Evolutionary conservation across 2,113 vertebrate genomes (phyloP), one percentile per base, ranked within the genome.

Genomic region (Bos indicus): DNA sequence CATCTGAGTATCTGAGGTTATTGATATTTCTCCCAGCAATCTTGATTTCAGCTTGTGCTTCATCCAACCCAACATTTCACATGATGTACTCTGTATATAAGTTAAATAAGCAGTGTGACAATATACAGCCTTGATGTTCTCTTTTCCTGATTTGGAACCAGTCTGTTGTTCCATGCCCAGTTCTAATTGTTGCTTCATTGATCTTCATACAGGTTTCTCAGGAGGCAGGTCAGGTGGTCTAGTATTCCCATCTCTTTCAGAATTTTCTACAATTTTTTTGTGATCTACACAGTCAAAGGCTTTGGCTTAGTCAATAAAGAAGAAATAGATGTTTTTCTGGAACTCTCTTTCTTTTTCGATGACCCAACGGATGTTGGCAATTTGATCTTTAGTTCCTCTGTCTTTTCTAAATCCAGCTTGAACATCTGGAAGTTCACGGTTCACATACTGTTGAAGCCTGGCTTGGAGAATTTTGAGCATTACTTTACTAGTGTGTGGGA

Each of bases 31-130:
- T 67, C 3, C n/a, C 0, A 0, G n/a, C 4, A 67, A 36, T 21
- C 64, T 67, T n/a, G 64, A 67, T 67, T 19, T 10, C 33, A n/a
- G 64, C 64, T n/a, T n/a, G 62, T 67, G 62, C 33, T 71, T 36
- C 17, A 71, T 36, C 64, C n/a, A 71, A 71, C 64, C 33, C 0
- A 0, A n/a, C 4, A 71, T 71, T 71, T 71, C 1, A 0, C 64
- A 71, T 4, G 0, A 36, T 67, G 33, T 67, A 67, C 64, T 21
- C 33, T 67, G 64, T 5, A 36, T 36, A 36, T 36, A 67, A 67
- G 64, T 67, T 67, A 36, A 36, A 67, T 36, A 36, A 67, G 17
- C 64, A 67, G 64, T 0, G 33, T 67, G 64, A 67, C 64, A 67
- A 67, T n/a, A 67, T 21, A 67, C 33, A 36, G 60, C 17, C 33